Percentiles rank a stretch among this genome's conserved stretches.
These are phyloP conservation scores for Tribolium freemani DNA, from an alignment of 2,888 invertebrate genomes.

Conservation along the genomic window DNA sequence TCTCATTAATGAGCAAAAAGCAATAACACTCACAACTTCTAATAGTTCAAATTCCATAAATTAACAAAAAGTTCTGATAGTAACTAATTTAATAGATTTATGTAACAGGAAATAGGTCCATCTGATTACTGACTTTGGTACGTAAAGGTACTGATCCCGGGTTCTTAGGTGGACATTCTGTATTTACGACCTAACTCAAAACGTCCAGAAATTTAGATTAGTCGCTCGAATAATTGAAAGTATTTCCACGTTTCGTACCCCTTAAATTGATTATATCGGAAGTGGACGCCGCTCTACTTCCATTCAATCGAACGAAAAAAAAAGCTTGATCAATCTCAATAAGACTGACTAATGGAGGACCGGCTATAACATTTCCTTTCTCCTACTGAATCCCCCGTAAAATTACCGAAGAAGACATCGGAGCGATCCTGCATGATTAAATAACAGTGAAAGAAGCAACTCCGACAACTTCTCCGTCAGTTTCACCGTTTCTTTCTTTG, in stretches of 20 bases:
- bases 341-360: conserved; percentile 31
- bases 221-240: not conserved
- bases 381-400: not conserved
- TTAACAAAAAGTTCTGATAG: too few relatives aligned
- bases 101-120: too few relatives aligned
- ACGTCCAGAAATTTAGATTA: not conserved
- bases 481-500: not conserved
- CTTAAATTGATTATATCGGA: conserved; percentile 30
- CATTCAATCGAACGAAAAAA: conserved; percentile 26
- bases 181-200: too few relatives aligned
- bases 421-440: not conserved
- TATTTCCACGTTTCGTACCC: conserved; percentile 8
- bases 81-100: too few relatives aligned
- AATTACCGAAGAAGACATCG: not conserved
- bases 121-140: not conserved
- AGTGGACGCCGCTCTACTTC: conserved; percentile 21
- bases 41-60: too few relatives aligned
- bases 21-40: too few relatives aligned
- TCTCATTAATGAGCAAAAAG: too few relatives aligned
- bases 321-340: conserved; percentile 36
- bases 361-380: conserved; percentile 2
- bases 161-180: too few relatives aligned
- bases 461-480: not conserved
- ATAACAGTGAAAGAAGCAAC: not conserved
- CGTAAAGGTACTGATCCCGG: not conserved